phyloP scores from a whole-genome alignment of 2,113 vertebrate species.

The Gavia stellata region DNA sequence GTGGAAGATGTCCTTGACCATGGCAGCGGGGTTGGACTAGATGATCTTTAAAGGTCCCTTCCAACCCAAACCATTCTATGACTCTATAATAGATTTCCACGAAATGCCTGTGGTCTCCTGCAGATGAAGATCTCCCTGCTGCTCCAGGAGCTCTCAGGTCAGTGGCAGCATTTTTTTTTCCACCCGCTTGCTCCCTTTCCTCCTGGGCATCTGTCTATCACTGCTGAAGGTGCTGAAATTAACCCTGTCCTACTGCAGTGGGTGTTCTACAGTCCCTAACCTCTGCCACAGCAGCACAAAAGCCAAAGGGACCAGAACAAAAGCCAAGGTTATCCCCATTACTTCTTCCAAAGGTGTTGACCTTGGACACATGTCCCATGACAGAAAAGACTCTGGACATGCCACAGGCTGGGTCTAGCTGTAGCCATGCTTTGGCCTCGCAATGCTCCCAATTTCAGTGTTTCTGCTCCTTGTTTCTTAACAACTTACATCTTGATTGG shows the following conservation, averaged over 20 bases:
- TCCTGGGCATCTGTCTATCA: background rate
- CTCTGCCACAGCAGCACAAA: background rate
- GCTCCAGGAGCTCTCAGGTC: background rate
- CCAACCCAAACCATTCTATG: background rate
- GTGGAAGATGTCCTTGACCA: background rate
- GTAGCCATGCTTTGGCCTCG: background rate
- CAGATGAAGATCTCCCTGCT: background rate
- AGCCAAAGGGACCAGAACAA: background rate
- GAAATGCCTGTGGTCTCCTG: background rate
- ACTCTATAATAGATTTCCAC: background rate
- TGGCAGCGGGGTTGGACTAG: background rate
- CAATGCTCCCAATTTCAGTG: background rate
- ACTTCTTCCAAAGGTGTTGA: background rate
- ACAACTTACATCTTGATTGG: constrained; percentile 81
- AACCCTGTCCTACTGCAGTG: background rate
- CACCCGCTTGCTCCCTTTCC: background rate
- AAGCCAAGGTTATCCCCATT: background rate
- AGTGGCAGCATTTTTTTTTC: background rate
- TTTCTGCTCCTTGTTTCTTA: background rate
- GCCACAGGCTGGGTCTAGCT: background rate
- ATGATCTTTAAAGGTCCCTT: background rate
- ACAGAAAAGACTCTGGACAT: background rate
- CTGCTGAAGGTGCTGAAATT: background rate
- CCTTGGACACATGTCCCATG: background rate
- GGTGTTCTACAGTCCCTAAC: background rate